These are phyloP conservation scores for Periphyllus acericola DNA, from an alignment of 2,888 invertebrate genomes.

Conservation along the genomic window DNA sequence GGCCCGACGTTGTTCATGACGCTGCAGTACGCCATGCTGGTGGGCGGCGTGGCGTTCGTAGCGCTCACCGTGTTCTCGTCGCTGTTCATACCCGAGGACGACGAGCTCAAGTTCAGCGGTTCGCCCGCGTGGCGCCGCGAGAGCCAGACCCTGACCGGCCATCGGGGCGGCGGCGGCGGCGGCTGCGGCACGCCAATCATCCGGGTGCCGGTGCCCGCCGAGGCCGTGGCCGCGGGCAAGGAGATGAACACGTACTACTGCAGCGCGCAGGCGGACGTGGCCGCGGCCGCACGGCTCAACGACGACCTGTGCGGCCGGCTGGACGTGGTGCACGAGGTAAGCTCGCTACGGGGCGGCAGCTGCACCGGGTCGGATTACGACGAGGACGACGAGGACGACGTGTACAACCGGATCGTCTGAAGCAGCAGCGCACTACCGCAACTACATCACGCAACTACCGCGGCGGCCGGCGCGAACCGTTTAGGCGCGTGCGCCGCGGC, in stretches of 20 bases:
- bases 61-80: slow-evolving; percentile 66
- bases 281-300: slow-evolving; percentile 28
- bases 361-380: slow-evolving; percentile 37
- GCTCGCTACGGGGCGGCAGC: slow-evolving; percentile 2
- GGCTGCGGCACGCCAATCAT: background rate
- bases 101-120: slow-evolving; percentile 20
- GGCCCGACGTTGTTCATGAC: slow-evolving; percentile 74
- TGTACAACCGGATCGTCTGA: background rate
- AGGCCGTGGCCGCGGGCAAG: slow-evolving; percentile 64
- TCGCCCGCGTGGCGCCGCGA: slow-evolving; percentile 55
- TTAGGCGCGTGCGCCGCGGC: background rate
- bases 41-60: slow-evolving; percentile 70
- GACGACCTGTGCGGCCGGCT: slow-evolving; percentile 40
- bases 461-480: background rate
- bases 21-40: slow-evolving; percentile 71
- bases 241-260: slow-evolving; percentile 68
- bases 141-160: slow-evolving; percentile 54
- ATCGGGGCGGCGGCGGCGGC: background rate
- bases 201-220: slow-evolving; percentile 49
- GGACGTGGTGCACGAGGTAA: slow-evolving; percentile 40
- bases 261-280: slow-evolving; percentile 66
- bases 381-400: slow-evolving; percentile 8
- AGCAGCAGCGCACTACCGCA: too few species aligned
- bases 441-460: too few species aligned
- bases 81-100: slow-evolving; percentile 64